These are phyloP conservation scores for Leucoraja erinaceus DNA, from an alignment of 2,113 vertebrate species.

Conservation along the genomic window DNA sequence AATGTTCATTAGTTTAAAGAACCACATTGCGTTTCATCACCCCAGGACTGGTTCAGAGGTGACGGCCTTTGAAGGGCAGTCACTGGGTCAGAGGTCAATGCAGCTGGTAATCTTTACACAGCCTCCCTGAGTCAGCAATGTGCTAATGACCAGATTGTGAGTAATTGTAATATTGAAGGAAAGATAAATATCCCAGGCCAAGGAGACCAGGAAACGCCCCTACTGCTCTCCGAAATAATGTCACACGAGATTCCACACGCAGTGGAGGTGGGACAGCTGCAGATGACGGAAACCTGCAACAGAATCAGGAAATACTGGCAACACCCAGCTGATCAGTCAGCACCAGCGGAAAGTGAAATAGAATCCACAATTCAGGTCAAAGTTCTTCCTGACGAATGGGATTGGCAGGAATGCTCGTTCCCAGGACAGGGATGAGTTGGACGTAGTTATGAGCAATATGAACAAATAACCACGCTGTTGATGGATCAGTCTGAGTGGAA, in stretches of 20 bases:
- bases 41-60: background rate
- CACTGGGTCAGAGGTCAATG: background rate
- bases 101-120: background rate
- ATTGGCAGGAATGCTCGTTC: too few species aligned
- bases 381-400: too few species aligned
- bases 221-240: background rate
- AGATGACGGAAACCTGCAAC: too few species aligned
- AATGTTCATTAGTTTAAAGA: conserved; percentile 8
- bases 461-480: too few species aligned
- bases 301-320: too few species aligned
- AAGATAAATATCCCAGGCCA: background rate
- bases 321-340: too few species aligned
- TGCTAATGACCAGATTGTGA: background rate
- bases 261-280: background rate
- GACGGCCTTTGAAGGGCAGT: background rate
- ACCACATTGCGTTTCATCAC: background rate
- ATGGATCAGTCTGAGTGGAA: too few species aligned
- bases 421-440: too few species aligned
- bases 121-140: background rate
- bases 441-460: too few species aligned
- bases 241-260: background rate
- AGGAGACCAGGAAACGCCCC: background rate
- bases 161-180: too few species aligned
- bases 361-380: too few species aligned
- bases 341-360: too few species aligned